A percentile compares a stretch with the other conserved stretches of the same genome.
Conservation (phyloP, 2,888 invertebrate species). For the Sesia apiformis region DNA sequence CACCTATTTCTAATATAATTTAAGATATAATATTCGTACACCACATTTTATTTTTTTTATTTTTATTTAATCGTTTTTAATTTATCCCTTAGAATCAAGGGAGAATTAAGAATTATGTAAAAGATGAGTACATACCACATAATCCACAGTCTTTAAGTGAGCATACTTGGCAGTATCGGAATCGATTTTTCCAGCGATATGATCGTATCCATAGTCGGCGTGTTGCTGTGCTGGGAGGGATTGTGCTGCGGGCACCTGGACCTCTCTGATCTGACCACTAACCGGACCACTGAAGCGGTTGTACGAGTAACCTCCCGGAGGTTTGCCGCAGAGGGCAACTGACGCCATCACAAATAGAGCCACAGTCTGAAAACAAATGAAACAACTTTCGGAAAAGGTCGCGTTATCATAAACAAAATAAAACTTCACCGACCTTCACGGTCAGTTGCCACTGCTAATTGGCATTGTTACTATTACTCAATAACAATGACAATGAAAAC, state of each 20-base stretch:
- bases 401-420: not conserved
- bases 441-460: constrained; percentile 28
- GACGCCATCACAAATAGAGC: constrained; percentile 33
- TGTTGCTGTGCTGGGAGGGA: constrained; percentile 59
- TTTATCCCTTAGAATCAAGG: too few species aligned
- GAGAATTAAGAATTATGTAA: too few species aligned
- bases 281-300: constrained; percentile 84
- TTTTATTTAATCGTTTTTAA: too few species aligned
- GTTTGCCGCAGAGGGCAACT: constrained; percentile 30
- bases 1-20: too few species aligned
- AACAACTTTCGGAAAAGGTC: not conserved
- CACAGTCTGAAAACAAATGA: constrained; percentile 33
- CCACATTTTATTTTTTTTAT: too few species aligned
- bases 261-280: constrained; percentile 76
- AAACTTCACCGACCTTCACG: constrained; percentile 49
- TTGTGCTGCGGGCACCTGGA: constrained; percentile 66
- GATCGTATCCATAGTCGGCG: constrained; percentile 67
- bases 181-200: constrained; percentile 55
- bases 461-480: constrained; percentile 28
- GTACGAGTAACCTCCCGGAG: constrained; percentile 78
- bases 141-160: constrained; percentile 77
- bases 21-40: too few species aligned
- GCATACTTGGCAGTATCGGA: constrained; percentile 67
- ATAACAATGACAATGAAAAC: constrained; percentile 56
- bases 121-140: constrained; percentile 63